Evolutionary conservation across 1,140 invertebrate species (phyloP).

Genomic region (Euura lappo): DNA sequence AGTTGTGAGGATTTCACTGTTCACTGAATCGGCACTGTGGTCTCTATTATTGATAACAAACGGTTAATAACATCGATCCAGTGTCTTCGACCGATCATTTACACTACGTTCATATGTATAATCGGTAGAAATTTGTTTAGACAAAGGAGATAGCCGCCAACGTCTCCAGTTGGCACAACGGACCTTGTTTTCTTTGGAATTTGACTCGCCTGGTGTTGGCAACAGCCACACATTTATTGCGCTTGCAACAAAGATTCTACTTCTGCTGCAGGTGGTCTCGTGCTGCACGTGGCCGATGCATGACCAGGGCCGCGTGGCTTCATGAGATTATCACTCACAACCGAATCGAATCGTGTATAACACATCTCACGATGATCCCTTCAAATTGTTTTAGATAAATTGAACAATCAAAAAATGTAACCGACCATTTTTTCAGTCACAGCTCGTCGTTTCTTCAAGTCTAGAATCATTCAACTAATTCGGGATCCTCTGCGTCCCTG

Average conservation of each 20-base stretch:
- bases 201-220: conserved; percentile 22
- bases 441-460: no score
- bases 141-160: conserved; percentile 1
- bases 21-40: no score
- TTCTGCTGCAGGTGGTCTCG: background rate
- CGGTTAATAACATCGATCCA: background rate
- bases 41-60: background rate
- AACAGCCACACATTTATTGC: conserved; percentile 8
- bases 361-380: no score
- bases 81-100: background rate
- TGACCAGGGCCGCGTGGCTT: background rate
- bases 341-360: no score
- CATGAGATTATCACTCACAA: no score
- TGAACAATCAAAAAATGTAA: no score
- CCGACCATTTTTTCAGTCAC: no score
- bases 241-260: conserved; percentile 29
- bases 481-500: no score
- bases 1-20: no score
- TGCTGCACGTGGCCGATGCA: background rate
- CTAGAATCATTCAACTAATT: no score
- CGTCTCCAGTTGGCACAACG: conserved; percentile 31
- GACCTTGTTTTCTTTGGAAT: conserved; percentile 37
- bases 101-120: background rate
- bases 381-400: no score
- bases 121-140: background rate